These are phyloP conservation scores for Vidua macroura DNA, from an alignment of 2,113 vertebrate genomes.

Conservation along the genomic window DNA sequence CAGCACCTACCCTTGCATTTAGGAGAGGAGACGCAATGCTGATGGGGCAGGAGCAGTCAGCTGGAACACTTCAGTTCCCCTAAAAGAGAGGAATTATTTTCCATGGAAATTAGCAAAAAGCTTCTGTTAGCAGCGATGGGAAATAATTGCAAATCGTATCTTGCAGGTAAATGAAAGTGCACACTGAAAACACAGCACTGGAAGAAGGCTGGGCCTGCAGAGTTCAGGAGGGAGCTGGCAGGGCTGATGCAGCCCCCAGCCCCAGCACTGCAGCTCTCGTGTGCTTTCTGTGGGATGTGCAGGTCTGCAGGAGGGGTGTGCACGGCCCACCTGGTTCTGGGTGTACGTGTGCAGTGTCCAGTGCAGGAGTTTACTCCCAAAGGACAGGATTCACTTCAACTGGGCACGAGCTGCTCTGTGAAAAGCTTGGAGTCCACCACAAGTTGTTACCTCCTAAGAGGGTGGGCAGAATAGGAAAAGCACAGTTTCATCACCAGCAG, in stretches of 20 bases:
- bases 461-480: background rate
- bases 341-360: rapidly evolving
- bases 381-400: background rate
- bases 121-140: background rate
- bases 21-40: background rate
- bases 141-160: background rate
- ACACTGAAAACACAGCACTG: background rate
- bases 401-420: background rate
- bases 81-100: background rate
- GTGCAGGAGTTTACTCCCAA: background rate
- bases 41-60: background rate
- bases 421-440: background rate
- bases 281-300: background rate
- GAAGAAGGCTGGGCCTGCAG: background rate
- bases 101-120: background rate
- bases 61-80: background rate
- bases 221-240: background rate
- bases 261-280: background rate
- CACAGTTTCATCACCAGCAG: background rate
- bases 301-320: background rate
- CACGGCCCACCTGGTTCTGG: background rate
- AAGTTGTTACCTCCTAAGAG: background rate
- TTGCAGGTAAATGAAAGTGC: background rate
- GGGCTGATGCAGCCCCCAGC: background rate
- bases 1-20: background rate